Base-by-base conservation (phyloP, 2,113 vertebrate genomes). In the Dasyurus viverrinus region DNA sequence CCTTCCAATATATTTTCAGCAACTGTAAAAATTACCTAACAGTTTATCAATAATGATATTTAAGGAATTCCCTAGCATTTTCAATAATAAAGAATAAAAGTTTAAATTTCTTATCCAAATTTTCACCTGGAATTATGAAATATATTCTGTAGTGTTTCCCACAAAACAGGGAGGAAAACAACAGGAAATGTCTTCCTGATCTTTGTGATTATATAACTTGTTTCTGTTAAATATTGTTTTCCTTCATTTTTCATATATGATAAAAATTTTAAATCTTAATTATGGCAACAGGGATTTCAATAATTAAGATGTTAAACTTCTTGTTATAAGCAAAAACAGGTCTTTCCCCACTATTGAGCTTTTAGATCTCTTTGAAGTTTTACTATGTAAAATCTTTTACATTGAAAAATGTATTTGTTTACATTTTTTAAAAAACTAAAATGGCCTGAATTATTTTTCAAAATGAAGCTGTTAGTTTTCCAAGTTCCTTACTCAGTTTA, bases 61-160 rank as follows among this genome's bases (percentile, higher is more conserved):
- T 94, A 27, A 55, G 55, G 95, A 93, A 93, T 12, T 46, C 89
- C 84, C 92, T 36, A 25, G 57, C 47, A 90, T 57, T 94, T 96
- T 92, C 50, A 36, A 8, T 91, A 96, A 95, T 60, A 92, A 90
- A 94, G 92, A 96, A 11, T 55, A 89, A 91, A 22, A 46, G 16
- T 95, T 96, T 94, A 91, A 53, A 95, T 96, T 96, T 93, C 68
- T 91, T 48, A 91, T 36, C 52, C 4, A 90, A 96, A 92, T 92
- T 53, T 92, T 96, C 48, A 94, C 84, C 90, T 54, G 50, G 46
- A 96, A 92, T 94, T 96, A 90, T 54, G 93, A 94, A 96, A 53
- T 47, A 90, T 27, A 53, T 76, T 97, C 54, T 55, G 90, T 92
- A 54, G 19, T 42, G 36, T 84, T 84, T 42, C 19, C n/a, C 68